A percentile compares a stretch with the other conserved stretches of the same genome.
Conservation (phyloP, 2,888 invertebrate genomes). For the Keiferia lycopersicella region DNA sequence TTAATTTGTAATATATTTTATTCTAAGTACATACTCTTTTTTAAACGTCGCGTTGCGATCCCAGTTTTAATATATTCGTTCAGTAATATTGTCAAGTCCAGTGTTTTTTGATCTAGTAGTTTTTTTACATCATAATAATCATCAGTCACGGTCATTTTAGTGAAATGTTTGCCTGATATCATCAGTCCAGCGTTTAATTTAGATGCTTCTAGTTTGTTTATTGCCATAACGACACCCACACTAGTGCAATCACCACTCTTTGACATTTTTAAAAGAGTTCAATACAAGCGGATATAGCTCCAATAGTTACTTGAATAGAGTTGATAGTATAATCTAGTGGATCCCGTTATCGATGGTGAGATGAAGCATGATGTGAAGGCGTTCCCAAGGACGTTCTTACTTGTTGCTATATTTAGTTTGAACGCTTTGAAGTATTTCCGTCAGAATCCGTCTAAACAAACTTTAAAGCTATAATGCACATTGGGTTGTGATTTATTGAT, state of each 20-base stretch:
- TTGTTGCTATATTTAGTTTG: conserved; percentile 30
- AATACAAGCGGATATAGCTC: conserved; percentile 33
- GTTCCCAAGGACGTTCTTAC: conserved; percentile 24
- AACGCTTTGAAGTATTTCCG: conserved; percentile 9
- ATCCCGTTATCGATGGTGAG: conserved; percentile 18
- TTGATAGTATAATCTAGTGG: background rate
- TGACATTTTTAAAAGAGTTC: conserved; percentile 49
- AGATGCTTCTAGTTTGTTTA: conserved; percentile 65
- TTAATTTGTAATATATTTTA: too few species aligned
- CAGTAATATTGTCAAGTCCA: background rate
- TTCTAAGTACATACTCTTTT: too few species aligned
- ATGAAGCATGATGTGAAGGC: conserved; percentile 26
- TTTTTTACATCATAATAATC: conserved; percentile 24
- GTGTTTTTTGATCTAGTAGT: background rate
- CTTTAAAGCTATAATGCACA: background rate
- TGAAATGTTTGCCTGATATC: conserved; percentile 50
- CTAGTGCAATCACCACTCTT: conserved; percentile 60
- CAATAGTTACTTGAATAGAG: conserved; percentile 4
- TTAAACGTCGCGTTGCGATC: too few species aligned
- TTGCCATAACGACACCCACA: conserved; percentile 69
- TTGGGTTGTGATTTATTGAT: background rate
- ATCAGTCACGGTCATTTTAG: conserved; percentile 29
- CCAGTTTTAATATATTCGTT: too few species aligned
- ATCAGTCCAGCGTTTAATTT: conserved; percentile 59
- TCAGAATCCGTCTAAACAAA: conserved; percentile 5